Percentiles rank a stretch among this genome's conserved stretches.
Conservation (phyloP, 2,113 vertebrate species). For the Megaleporinus macrocephalus region DNA sequence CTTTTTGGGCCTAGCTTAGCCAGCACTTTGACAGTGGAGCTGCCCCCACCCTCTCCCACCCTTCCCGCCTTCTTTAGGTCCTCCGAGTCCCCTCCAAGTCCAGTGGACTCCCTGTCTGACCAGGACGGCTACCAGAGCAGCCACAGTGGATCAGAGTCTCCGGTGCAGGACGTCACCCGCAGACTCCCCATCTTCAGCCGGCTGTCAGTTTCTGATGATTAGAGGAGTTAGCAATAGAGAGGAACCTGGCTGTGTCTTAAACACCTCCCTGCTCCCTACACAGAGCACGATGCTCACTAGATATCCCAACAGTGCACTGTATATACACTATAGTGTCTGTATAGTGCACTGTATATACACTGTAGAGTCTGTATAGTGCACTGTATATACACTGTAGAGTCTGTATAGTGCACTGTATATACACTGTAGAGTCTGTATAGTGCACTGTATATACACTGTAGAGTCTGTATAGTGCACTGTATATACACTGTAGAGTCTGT, state of each 20-base stretch:
- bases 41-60: slow-evolving; percentile 64
- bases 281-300: background rate
- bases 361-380: background rate
- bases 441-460: background rate
- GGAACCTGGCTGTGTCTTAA: background rate
- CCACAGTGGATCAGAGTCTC: slow-evolving; percentile 88
- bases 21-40: slow-evolving; percentile 58
- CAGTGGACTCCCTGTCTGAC: slow-evolving; percentile 87
- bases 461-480: background rate
- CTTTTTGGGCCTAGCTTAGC: slow-evolving; percentile 81
- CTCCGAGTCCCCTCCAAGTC: slow-evolving; percentile 84
- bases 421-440: background rate
- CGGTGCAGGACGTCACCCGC: slow-evolving; percentile 84
- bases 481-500: background rate
- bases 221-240: slow-evolving; percentile 39
- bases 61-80: slow-evolving; percentile 77
- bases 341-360: background rate
- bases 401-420: background rate
- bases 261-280: background rate
- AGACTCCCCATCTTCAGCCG: slow-evolving; percentile 93
- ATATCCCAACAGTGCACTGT: too few species aligned
- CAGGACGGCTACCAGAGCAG: slow-evolving; percentile 91
- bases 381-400: background rate
- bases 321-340: too few species aligned
- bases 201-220: slow-evolving; percentile 90